Evolutionary conservation across 2,113 vertebrate species (phyloP), one percentile per base, ranked within the genome.

Genomic region (Serinus canaria): DNA sequence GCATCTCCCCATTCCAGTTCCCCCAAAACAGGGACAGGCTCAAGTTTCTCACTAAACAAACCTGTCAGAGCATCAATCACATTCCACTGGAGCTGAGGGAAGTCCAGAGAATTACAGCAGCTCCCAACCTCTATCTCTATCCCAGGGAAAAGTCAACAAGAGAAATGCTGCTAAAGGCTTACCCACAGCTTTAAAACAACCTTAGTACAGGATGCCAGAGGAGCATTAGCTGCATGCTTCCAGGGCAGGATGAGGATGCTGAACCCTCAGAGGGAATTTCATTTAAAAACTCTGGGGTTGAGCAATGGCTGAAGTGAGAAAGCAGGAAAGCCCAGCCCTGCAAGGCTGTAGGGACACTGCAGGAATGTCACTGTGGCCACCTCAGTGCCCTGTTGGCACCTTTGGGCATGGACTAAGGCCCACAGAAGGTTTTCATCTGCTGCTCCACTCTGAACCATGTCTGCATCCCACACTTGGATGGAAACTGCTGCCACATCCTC

Each of bases 381-480:
- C 25, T 28, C 19, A 9, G 41, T 14, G 43, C 31, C 33, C 44
- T 35, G 23, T 39, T 50, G 52, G 63, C 63, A 56, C 15, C 64
- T 53, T 21, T n/a, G 82, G 60, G 11, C 60, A 63, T 5, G 33
- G 35, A 30, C 22, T 24, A 7, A 46, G n/a, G 41, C 28, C 27
- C n/a, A 27, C 2, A 39, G 58, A 27, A 47, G 43, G 11, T 49
- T 90, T 89, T 74, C 24, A 14, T 19, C 63, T 52, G 8, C 13
- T 25, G 23, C 25, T 73, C 41, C 11, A 4, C 58, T 18, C 17
- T 6, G n/a, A 84, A 13, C 64, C 18, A 0, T 3, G 5, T 5
- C 33, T 0, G 0, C 37, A 37, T 27, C 76, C 6, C 3, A 3
- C 0, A 1, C 28, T 28, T 19, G 11, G 12, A 10, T 0, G 33